Base-by-base conservation (phyloP, 2,113 vertebrate species). In the Mobula hypostoma region DNA sequence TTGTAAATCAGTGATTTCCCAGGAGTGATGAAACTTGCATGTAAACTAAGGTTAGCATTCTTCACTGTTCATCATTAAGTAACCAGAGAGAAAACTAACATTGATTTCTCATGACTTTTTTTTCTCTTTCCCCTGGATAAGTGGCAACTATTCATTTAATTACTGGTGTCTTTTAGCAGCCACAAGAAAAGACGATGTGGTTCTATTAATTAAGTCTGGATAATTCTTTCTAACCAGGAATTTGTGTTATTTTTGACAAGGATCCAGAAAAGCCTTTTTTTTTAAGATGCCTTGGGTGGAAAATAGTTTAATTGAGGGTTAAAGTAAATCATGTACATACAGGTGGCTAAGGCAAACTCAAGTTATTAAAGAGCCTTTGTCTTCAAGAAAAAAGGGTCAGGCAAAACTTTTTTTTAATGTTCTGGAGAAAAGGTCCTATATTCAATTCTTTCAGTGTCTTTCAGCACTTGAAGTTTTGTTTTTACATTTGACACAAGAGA, bases 181-280 rank as follows among this genome's bases (percentile, higher is more conserved):
- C 58, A 87, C 83, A 63, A 63, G 58, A 90, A 15, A 66, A 66
- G 29, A 88, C 63, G 29, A 90, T 8, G 12, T n/a, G 85, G 61
- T 68, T 90, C 85, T 17, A 90, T 90, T 90, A 90, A 90, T 90
- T 90, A 85, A 85, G 48, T 85, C 82, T 24, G 27, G 48, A 85
- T 85, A 90, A 90, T 63, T 90, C n/a, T 90, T 32, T 66, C 61
- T 66, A 90, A 90, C 85, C 85, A 32, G 61, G 85, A 90, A 90
- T 90, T 90, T 90, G 85, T 66, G 85, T n/a, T 90, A 90, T 90
- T 66, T 90, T 66, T 90, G 85, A 90, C 63, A n/a, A n/a, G 61
- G n/a, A 66, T 90, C 32, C 85, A 36, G 85, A 29, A 27, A 32
- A 66, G 61, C 15, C 68, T 90, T 32, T 32, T 77, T 32, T 66